Evolutionary conservation across 2,888 invertebrate species (phyloP).

Genomic region (Ferdinandea cuprea): DNA sequence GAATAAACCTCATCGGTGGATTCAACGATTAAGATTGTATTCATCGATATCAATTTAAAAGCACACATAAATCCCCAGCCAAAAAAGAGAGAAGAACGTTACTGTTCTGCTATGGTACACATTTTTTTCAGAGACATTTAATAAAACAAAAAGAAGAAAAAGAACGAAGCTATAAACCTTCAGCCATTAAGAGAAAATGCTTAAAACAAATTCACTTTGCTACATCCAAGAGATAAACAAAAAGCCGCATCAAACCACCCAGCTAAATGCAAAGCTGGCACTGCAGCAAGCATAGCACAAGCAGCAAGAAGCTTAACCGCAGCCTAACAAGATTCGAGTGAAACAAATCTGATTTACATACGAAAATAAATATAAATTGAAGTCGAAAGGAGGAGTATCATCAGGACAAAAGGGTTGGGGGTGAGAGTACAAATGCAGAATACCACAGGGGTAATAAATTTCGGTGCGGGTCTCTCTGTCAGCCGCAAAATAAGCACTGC

Average conservation of each 20-base stretch:
- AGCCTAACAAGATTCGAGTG: constrained; percentile 77
- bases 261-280: constrained; percentile 41
- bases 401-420: background rate
- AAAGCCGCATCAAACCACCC: constrained; percentile 49
- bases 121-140: background rate
- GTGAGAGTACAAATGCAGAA: constrained; percentile 6
- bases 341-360: constrained; percentile 81
- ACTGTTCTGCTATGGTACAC: too few species aligned
- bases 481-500: constrained; percentile 72
- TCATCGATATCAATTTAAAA: too few species aligned
- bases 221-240: constrained; percentile 40
- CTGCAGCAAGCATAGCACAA: constrained; percentile 22
- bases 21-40: too few species aligned
- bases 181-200: constrained; percentile 42
- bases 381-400: constrained; percentile 77
- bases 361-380: constrained; percentile 81
- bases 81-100: too few species aligned
- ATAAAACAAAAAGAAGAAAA: background rate
- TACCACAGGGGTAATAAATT: constrained; percentile 58
- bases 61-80: too few species aligned
- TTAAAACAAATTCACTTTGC: constrained; percentile 57
- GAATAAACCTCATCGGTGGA: too few species aligned
- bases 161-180: constrained; percentile 25
- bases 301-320: constrained; percentile 66
- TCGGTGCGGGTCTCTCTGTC: constrained; percentile 57